Evolutionary conservation across 2,113 vertebrate species (phyloP).

Genomic region (Phocoena phocoena): DNA sequence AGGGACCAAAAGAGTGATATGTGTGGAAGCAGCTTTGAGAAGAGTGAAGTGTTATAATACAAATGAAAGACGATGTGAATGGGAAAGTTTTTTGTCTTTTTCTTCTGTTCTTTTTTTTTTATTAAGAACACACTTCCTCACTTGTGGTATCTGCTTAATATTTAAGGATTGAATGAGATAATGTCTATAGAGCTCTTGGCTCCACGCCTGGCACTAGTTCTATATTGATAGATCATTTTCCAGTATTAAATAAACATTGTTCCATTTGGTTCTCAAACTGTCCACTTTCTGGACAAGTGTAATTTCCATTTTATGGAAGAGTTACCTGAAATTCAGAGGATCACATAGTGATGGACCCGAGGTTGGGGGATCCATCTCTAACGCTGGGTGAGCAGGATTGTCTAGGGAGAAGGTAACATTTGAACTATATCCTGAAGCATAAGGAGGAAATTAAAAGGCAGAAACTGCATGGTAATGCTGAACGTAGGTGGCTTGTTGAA

Average conservation of each 20-base stretch:
- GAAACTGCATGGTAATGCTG: neutral
- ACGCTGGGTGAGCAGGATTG: neutral
- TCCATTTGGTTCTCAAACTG: neutral
- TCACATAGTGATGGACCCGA: neutral
- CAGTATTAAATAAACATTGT: constrained; percentile 35
- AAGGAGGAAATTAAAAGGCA: neutral
- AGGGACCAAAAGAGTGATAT: neutral
- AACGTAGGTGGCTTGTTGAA: neutral
- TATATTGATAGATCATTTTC: constrained; percentile 42
- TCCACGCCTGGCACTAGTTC: neutral
- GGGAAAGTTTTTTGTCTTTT: neutral
- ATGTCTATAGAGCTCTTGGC: constrained; percentile 49
- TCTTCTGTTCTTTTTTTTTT: neutral
- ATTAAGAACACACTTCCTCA: neutral
- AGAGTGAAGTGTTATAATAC: neutral
- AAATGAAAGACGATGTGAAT: neutral
- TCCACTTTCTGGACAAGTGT: neutral
- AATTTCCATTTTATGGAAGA: neutral
- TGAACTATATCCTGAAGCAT: neutral
- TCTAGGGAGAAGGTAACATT: neutral
- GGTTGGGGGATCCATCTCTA: neutral
- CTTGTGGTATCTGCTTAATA: constrained; percentile 40
- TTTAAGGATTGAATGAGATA: constrained; percentile 59
- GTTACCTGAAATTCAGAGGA: neutral
- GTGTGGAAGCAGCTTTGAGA: neutral